These are phyloP conservation scores for Meliscaeva auricollis DNA, from an alignment of 2,888 invertebrate species.

Conservation along the genomic window DNA sequence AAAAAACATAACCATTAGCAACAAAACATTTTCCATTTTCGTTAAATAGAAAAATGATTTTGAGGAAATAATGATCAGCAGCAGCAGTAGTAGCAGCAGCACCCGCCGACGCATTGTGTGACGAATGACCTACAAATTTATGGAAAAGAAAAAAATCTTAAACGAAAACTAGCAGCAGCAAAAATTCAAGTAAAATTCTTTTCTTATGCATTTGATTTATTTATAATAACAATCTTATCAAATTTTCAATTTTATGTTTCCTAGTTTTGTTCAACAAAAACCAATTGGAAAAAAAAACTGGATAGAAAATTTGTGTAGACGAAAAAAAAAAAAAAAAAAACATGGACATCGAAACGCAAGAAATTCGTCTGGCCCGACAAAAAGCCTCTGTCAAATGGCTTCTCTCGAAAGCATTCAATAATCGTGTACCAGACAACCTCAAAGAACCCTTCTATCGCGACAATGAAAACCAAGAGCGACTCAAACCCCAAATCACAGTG, in stretches of 20 bases:
- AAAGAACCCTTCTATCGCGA: constrained; percentile 97
- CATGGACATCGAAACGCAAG: constrained; percentile 83
- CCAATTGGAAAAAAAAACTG: constrained; percentile 33
- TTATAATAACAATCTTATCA: constrained; percentile 30
- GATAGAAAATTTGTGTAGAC: constrained; percentile 30
- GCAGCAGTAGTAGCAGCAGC: constrained; percentile 75
- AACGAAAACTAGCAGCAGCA: constrained; percentile 52
- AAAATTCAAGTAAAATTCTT: constrained; percentile 58
- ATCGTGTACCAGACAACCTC: constrained; percentile 95
- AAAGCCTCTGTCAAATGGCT: constrained; percentile 98
- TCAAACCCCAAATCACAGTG: constrained; percentile 96
- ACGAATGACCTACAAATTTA: constrained; percentile 65
- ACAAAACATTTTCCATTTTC: constrained; percentile 43
- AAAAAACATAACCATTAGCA: constrained; percentile 30
- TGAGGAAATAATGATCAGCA: constrained; percentile 49
- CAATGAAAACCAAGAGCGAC: constrained; percentile 96
- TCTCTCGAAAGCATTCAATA: constrained; percentile 97
- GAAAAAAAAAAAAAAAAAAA: constrained; percentile 28
- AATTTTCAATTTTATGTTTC: constrained; percentile 18
- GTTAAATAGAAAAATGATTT: constrained; percentile 61
- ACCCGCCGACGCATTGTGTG: constrained; percentile 70
- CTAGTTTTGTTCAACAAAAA: constrained; percentile 41
- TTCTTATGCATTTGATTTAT: constrained; percentile 18
- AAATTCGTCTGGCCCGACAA: constrained; percentile 93
- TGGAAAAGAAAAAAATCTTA: constrained; percentile 35